Percentiles rank a stretch among this genome's conserved stretches.
phyloP scores from a whole-genome alignment of 2,888 invertebrate species.

The Druceiella hillmani region DNA sequence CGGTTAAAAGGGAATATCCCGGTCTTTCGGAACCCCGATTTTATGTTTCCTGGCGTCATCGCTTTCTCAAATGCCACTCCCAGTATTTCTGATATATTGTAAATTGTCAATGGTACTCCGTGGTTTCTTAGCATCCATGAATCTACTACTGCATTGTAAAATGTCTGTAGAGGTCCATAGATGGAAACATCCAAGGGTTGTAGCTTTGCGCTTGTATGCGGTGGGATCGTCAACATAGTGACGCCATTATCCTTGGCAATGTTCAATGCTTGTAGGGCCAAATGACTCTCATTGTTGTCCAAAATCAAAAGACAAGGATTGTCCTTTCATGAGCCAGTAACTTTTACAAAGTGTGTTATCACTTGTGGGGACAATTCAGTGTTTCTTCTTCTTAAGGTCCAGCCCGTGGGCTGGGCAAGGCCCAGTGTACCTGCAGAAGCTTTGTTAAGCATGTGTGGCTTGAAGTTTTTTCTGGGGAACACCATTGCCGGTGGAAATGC shows the following conservation, averaged over 20 bases:
- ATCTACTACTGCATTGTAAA: conserved; percentile 27
- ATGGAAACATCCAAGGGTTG: conserved; percentile 31
- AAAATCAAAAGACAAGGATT: conserved; percentile 26
- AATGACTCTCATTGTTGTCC: conserved; percentile 30
- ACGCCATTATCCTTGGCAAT: conserved; percentile 30
- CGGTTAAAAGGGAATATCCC: too few relatives aligned
- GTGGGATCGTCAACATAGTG: conserved; percentile 30
- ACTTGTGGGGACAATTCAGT: conserved; percentile 26
- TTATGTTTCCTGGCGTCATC: conserved; percentile 31
- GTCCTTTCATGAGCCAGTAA: conserved; percentile 20
- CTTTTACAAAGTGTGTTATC: conserved; percentile 28
- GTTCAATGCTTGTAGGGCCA: conserved; percentile 23
- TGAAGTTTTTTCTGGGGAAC: conserved; percentile 29
- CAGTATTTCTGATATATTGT: conserved; percentile 28
- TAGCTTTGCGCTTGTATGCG: conserved; percentile 31
- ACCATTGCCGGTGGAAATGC: conserved; percentile 28
- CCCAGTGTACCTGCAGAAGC: conserved; percentile 29
- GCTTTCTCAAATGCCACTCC: conserved; percentile 24
- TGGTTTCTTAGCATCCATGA: conserved; percentile 30
- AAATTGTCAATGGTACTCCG: conserved; percentile 30
- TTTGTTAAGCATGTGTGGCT: conserved; percentile 27
- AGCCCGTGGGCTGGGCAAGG: conserved; percentile 27
- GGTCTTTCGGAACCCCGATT: too few relatives aligned
- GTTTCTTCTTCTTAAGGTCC: too few relatives aligned
- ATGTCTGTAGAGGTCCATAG: conserved; percentile 30